A percentile compares a stretch with the other conserved stretches of the same genome.
phyloP scores from a whole-genome alignment of 2,113 vertebrate species.

The Etheostoma cragini region DNA sequence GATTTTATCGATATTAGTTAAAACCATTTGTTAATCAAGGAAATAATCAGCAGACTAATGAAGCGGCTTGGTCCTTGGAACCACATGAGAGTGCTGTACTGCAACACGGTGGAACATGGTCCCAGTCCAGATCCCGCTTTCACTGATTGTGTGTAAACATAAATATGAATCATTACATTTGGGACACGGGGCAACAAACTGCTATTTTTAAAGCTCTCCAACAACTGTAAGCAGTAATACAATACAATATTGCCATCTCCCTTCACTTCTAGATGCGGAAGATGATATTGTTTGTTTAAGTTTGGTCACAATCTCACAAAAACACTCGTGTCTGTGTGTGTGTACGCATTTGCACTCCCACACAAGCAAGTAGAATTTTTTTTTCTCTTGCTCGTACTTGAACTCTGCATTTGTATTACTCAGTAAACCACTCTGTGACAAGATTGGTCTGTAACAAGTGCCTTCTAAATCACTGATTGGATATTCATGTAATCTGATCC shows the following conservation, averaged over 20 bases:
- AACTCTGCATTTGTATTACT: slow-evolving; percentile 13
- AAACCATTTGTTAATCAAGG: background rate
- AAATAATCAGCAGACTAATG: background rate
- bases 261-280: slow-evolving; percentile 3
- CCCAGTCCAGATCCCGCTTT: background rate
- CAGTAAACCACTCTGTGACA: slow-evolving; percentile 13
- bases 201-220: slow-evolving; percentile 16
- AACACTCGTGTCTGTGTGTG: background rate
- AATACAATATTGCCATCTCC: slow-evolving; percentile 13
- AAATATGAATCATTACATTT: slow-evolving; percentile 9
- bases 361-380: slow-evolving; percentile 20
- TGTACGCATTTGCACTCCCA: background rate
- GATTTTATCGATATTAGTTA: background rate
- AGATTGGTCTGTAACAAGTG: slow-evolving; percentile 10
- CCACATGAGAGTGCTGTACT: background rate
- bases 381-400: slow-evolving; percentile 32
- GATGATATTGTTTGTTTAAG: slow-evolving; percentile 27
- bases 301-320: slow-evolving; percentile 27
- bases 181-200: background rate
- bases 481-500: slow-evolving; percentile 32
- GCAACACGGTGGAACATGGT: background rate
- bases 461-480: slow-evolving; percentile 21
- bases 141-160: background rate
- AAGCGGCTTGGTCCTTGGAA: background rate
- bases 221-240: background rate